Evolutionary conservation across 2,888 invertebrate genomes (phyloP).

Genomic region (Plebejus anna): DNA sequence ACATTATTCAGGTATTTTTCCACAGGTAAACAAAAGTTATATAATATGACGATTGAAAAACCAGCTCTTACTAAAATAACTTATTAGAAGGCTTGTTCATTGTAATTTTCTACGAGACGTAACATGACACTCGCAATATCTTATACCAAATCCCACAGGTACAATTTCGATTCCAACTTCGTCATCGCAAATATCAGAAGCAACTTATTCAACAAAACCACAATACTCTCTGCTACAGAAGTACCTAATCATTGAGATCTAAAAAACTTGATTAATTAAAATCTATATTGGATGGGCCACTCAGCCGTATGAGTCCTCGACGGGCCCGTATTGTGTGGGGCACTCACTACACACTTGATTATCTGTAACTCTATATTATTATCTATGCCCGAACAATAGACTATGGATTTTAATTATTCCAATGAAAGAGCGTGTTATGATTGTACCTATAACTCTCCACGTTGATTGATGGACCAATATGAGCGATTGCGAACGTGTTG

Average conservation of each 20-base stretch:
- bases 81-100: too few relatives aligned
- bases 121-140: too few relatives aligned
- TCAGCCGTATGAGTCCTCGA: slow-evolving; percentile 37
- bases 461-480: background rate
- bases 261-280: slow-evolving; percentile 25
- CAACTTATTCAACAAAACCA: background rate
- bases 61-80: too few relatives aligned
- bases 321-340: slow-evolving; percentile 39
- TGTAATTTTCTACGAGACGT: too few relatives aligned
- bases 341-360: slow-evolving; percentile 39
- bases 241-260: slow-evolving; percentile 23
- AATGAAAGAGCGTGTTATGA: background rate
- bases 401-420: slow-evolving; percentile 6
- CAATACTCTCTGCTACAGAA: background rate
- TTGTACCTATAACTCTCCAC: background rate
- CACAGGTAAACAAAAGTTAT: too few relatives aligned
- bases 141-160: too few relatives aligned
- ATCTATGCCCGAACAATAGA: slow-evolving; percentile 14
- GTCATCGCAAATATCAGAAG: background rate
- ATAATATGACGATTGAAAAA: too few relatives aligned
- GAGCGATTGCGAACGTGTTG: too few relatives aligned
- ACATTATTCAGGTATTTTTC: too few relatives aligned
- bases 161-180: background rate
- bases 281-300: slow-evolving; percentile 32
- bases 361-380: slow-evolving; percentile 44